Evolutionary conservation across 2,888 invertebrate genomes (phyloP).

Genomic region (Chrysolina haemoptera): DNA sequence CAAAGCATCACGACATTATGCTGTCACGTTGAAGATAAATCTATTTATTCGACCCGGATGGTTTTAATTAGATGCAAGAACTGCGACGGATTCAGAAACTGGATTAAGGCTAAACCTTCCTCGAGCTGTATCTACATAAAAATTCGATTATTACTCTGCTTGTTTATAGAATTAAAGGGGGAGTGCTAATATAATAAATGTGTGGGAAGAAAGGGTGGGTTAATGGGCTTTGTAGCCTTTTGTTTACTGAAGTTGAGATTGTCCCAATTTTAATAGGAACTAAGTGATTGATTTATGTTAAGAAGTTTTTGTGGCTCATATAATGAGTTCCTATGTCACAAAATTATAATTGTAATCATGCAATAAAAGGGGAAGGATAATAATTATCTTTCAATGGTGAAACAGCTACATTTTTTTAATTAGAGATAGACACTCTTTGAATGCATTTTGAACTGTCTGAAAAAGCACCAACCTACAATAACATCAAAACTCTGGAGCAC

Average conservation of each 20-base stretch:
- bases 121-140: conserved; percentile 39
- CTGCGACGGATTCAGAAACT: conserved; percentile 10
- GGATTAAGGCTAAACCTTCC: not conserved
- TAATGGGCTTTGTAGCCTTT: conserved; percentile 3
- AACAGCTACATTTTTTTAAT: too few relatives aligned
- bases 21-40: conserved; percentile 12
- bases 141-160: conserved; percentile 38
- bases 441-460: too few relatives aligned
- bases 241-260: conserved; percentile 14
- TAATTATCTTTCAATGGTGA: too few relatives aligned
- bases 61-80: conserved; percentile 15
- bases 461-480: too few relatives aligned
- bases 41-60: conserved; percentile 13
- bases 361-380: too few relatives aligned
- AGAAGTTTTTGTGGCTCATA: too few relatives aligned
- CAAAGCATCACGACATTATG: conserved; percentile 43
- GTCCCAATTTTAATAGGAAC: not conserved
- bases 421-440: too few relatives aligned
- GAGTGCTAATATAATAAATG: conserved; percentile 40
- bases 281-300: not conserved
- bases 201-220: conserved; percentile 26
- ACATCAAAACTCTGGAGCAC: too few relatives aligned
- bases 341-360: too few relatives aligned
- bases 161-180: conserved; percentile 34
- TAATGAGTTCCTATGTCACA: too few relatives aligned